phyloP scores from a whole-genome alignment of 2,797 vertebrate genomes.

The Acipenser transmontanus region DNA sequence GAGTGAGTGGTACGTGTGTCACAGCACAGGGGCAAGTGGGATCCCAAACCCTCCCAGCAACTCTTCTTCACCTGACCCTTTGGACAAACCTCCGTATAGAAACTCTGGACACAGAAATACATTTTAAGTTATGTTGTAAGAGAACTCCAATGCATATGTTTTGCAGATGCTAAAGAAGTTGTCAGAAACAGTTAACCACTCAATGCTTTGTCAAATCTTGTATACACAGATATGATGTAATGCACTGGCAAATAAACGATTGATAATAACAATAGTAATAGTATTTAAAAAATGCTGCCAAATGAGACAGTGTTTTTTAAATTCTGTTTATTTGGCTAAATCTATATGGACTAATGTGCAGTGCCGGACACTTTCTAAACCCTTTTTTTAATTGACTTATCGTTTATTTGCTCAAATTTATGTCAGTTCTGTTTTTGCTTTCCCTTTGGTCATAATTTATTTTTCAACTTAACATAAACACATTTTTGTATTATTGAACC shows the following conservation, averaged over 20 bases:
- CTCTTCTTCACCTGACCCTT: conserved; percentile 59
- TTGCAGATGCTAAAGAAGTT: background rate
- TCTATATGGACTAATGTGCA: conserved; percentile 27
- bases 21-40: conserved; percentile 70
- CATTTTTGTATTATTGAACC: conserved; percentile 67
- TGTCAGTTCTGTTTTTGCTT: conserved; percentile 54
- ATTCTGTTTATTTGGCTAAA: conserved; percentile 25
- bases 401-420: conserved; percentile 53
- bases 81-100: conserved; percentile 55
- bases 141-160: background rate
- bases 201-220: too few relatives aligned
- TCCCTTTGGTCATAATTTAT: conserved; percentile 63
- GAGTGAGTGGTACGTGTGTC: conserved; percentile 97
- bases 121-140: conserved; percentile 44
- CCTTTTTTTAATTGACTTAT: conserved; percentile 12
- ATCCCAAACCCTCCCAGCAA: conserved; percentile 62
- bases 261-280: conserved; percentile 21
- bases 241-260: conserved; percentile 35
- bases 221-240: background rate
- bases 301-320: conserved; percentile 22
- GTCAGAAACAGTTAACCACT: conserved; percentile 11
- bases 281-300: too few relatives aligned
- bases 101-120: conserved; percentile 57
- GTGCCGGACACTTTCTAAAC: conserved; percentile 34
- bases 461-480: conserved; percentile 50